Base-by-base conservation (phyloP, 1,140 invertebrate genomes). In the Wasmannia auropunctata region DNA sequence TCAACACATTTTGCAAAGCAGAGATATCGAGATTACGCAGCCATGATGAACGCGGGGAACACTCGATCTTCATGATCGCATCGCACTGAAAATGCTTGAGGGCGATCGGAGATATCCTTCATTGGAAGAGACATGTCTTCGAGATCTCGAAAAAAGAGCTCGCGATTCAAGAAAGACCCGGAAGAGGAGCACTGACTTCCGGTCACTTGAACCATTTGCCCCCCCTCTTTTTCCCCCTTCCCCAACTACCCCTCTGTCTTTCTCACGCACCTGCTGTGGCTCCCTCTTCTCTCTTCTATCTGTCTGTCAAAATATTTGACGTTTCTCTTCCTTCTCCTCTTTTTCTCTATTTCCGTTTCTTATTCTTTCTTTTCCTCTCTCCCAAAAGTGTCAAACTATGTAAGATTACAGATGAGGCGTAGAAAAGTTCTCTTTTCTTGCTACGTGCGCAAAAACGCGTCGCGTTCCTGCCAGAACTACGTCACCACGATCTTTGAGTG, bases 401-500 rank as follows among this genome's bases (percentile, higher is more conserved):
- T 84, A 87, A 75, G 72, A 62, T n/a, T 65, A 75, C 81, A 51
- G 88, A 81, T 79, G 67, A 86, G 87, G 83, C 80, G 88, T 79
- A 88, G 70, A 74, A 87, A 85, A 63, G 56, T 86, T 56, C 79
- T 69, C 80, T 87, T 86, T 90, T 90, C 91, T 93, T 93, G 91
- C 90, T 93, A 88, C 90, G 89, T 91, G 88, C 90, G 86, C 91
- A 94, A 94, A 94, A 94, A 94, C 93, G 90, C 92, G 93, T 89
- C 90, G 93, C 93, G 93, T 93, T 94, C 92, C 93, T 93, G 91
- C 93, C 93, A 90, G 77, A 90, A 93, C 93, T 95, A 94, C 93
- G 93, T 95, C 94, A 95, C 93, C 91, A 91, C 88, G 92, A 93
- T 94, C 93, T 94, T 94, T 94, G 93, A 94, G 92, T 94, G 92